phyloP scores from a whole-genome alignment of 1,140 invertebrate genomes.

The Pinna nobilis region DNA sequence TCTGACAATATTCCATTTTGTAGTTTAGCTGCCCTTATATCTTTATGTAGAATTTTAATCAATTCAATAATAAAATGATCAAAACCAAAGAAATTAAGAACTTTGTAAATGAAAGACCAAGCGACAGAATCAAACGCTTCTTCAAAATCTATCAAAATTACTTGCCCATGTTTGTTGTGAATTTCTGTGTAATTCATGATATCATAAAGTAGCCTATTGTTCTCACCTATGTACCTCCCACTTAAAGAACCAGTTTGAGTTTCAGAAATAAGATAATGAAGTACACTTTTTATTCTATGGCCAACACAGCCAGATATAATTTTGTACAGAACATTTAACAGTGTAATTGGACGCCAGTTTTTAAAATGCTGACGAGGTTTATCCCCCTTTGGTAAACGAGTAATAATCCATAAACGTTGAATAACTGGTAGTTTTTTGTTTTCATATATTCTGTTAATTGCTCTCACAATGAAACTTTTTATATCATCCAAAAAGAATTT shows the following conservation, averaged over 20 bases:
- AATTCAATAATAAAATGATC: background rate
- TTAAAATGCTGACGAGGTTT: no score
- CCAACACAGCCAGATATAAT: slow-evolving; percentile 13
- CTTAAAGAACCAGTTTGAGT: slow-evolving; percentile 22
- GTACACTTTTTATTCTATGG: slow-evolving; percentile 13
- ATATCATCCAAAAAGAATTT: slow-evolving; percentile 31
- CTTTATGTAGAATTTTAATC: slow-evolving; percentile 20
- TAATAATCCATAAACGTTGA: slow-evolving; percentile 14
- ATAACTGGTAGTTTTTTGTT: background rate
- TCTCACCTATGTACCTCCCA: slow-evolving; percentile 25
- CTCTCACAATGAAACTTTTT: slow-evolving; percentile 14
- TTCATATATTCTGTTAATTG: slow-evolving; percentile 16
- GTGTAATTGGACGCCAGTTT: no score
- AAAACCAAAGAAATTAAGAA: slow-evolving; percentile 34
- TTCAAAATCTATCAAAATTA: background rate
- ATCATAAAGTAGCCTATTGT: slow-evolving; percentile 14
- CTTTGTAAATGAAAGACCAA: no score
- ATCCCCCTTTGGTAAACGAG: no score
- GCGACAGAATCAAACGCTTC: no score
- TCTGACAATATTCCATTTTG: background rate
- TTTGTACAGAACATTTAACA: slow-evolving; percentile 23
- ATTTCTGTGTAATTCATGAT: slow-evolving; percentile 10
- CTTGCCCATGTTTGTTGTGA: background rate
- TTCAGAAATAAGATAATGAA: slow-evolving; percentile 7
- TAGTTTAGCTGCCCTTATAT: slow-evolving; percentile 17